Evolutionary conservation across 1,140 invertebrate species (phyloP).

Genomic region (Brachionus angularis): DNA sequence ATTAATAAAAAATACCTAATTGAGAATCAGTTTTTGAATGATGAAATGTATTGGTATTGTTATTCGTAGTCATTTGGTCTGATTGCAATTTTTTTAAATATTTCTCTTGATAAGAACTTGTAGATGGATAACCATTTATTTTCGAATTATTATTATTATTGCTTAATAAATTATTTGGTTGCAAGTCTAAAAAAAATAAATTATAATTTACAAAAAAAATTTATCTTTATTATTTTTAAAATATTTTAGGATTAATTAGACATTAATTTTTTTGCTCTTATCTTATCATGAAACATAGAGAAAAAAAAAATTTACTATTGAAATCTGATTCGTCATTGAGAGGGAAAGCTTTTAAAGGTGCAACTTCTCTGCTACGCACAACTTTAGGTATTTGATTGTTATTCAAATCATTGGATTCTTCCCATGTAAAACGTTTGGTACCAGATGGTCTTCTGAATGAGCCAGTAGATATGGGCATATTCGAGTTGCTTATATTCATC

Average conservation of each 20-base stretch:
- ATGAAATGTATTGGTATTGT: no score
- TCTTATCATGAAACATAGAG: constrained; percentile 14
- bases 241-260: neutral
- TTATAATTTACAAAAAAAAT: neutral
- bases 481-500: constrained; percentile 1
- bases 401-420: neutral
- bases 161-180: neutral
- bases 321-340: constrained; percentile 37
- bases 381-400: neutral
- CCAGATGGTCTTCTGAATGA: constrained; percentile 46
- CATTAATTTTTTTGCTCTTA: neutral
- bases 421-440: constrained; percentile 27
- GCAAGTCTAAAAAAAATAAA: neutral
- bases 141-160: constrained; percentile 18
- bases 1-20: no score
- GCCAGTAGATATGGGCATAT: constrained; percentile 31
- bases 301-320: constrained; percentile 24
- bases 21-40: constrained; percentile 32
- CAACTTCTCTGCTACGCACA: constrained; percentile 6
- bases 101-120: constrained; percentile 39
- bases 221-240: neutral
- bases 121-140: constrained; percentile 17
- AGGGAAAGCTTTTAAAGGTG: constrained; percentile 41
- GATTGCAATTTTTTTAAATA: constrained; percentile 42
- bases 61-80: no score